Evolutionary conservation across 2,797 vertebrate species (phyloP).

Genomic region (Phalanger gymnotis): DNA sequence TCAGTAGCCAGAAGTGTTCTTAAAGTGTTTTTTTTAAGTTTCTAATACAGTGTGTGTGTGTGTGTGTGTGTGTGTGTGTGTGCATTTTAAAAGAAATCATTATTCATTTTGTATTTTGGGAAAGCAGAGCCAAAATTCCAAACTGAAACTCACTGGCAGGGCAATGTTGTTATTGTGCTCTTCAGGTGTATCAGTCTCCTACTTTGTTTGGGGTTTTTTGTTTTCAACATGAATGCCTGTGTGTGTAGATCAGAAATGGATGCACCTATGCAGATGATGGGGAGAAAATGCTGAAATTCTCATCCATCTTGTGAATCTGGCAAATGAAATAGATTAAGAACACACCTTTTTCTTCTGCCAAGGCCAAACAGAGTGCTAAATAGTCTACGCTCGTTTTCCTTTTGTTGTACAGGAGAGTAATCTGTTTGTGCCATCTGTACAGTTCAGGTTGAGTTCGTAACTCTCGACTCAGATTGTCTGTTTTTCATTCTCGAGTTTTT

Average conservation of each 20-base stretch:
- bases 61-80: too few species aligned
- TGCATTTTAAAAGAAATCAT: background rate
- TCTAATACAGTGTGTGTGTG: background rate
- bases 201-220: slow-evolving; percentile 36
- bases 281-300: background rate
- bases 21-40: background rate
- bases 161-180: background rate
- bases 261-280: background rate
- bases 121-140: background rate
- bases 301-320: background rate
- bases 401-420: slow-evolving; percentile 23
- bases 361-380: slow-evolving; percentile 7
- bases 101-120: background rate
- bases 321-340: slow-evolving; percentile 29
- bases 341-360: background rate
- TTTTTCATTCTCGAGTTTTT: slow-evolving; percentile 56
- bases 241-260: background rate
- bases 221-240: background rate
- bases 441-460: slow-evolving; percentile 62
- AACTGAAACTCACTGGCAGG: slow-evolving; percentile 27
- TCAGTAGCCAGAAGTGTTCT: slow-evolving; percentile 69
- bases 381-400: background rate
- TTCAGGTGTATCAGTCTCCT: background rate
- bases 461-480: slow-evolving; percentile 37
- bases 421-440: background rate